A percentile compares a stretch with the other conserved stretches of the same genome.
Evolutionary conservation across 2,888 invertebrate genomes (phyloP).

Genomic region (Amiota mariae): DNA sequence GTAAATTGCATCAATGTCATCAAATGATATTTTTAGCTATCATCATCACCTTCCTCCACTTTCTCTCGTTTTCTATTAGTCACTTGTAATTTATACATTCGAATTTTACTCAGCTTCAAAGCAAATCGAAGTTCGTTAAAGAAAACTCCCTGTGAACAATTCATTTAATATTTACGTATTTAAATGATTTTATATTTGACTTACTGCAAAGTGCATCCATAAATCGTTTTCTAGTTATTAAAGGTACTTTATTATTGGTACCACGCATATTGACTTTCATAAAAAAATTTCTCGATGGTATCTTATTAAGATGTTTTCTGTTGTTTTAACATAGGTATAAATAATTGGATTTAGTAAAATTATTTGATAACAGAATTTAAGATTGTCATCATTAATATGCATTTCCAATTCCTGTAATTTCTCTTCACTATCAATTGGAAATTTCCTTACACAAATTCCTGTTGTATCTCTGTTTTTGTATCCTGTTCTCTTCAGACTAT

Average conservation of each 20-base stretch:
- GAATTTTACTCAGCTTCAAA: neutral
- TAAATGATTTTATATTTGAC: neutral
- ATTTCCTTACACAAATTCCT: neutral
- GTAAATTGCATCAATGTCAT: neutral
- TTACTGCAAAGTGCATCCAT: conserved; percentile 8
- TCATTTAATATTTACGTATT: too few relatives aligned
- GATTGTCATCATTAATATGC: neutral
- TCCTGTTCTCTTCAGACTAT: neutral
- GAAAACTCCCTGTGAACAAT: neutral
- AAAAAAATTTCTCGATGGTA: neutral
- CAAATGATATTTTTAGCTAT: neutral
- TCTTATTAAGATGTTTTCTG: neutral
- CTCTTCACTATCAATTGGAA: conserved; percentile 5
- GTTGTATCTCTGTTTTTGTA: neutral
- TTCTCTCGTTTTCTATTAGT: neutral
- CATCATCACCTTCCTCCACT: conserved; percentile 1
- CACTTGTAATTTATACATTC: neutral
- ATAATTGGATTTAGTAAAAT: neutral
- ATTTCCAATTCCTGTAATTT: conserved; percentile 4
- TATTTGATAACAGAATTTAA: neutral
- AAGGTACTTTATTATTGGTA: neutral
- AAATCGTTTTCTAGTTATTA: neutral
- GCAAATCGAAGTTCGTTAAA: conserved; percentile 1
- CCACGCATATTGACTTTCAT: conserved; percentile 17
- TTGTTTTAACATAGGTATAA: conserved; percentile 8